Percentiles rank a stretch among this genome's conserved stretches.
Evolutionary conservation across 92 coral and sea anemone genomes (phyloP).

Genomic region (Porites divaricata): DNA sequence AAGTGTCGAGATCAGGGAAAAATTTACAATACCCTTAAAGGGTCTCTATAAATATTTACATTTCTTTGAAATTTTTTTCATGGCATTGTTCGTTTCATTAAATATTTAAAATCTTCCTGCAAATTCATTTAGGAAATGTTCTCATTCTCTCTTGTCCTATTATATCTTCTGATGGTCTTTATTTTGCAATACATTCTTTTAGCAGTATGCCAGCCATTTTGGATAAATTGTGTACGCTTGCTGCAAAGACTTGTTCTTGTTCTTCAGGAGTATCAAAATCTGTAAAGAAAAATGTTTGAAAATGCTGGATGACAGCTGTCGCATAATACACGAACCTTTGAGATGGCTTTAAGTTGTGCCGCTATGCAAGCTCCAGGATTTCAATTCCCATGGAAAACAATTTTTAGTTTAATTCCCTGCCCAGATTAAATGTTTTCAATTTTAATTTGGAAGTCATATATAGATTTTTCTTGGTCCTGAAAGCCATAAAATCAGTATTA

Average conservation of each 20-base stretch:
- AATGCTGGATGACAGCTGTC: too few species aligned
- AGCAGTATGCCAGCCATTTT: constrained; percentile 81
- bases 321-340: too few species aligned
- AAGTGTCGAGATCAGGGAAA: too few species aligned
- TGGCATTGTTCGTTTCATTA: too few species aligned
- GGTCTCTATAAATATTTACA: too few species aligned
- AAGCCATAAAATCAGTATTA: too few species aligned
- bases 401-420: background rate
- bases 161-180: background rate
- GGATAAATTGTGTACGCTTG: constrained; percentile 80
- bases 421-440: background rate
- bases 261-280: constrained; percentile 73
- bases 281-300: background rate
- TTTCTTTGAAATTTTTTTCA: too few species aligned
- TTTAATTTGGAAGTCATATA: too few species aligned
- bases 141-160: background rate
- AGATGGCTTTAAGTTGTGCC: background rate
- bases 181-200: constrained; percentile 61
- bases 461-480: too few species aligned
- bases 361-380: background rate
- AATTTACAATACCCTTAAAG: too few species aligned
- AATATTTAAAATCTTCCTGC: too few species aligned
- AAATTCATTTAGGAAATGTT: background rate
- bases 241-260: constrained; percentile 83
- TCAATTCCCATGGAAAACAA: too few species aligned